A percentile compares a stretch with the other conserved stretches of the same genome.
Conservation (phyloP, 2,888 invertebrate species). For the Zaprionus lineosus region DNA sequence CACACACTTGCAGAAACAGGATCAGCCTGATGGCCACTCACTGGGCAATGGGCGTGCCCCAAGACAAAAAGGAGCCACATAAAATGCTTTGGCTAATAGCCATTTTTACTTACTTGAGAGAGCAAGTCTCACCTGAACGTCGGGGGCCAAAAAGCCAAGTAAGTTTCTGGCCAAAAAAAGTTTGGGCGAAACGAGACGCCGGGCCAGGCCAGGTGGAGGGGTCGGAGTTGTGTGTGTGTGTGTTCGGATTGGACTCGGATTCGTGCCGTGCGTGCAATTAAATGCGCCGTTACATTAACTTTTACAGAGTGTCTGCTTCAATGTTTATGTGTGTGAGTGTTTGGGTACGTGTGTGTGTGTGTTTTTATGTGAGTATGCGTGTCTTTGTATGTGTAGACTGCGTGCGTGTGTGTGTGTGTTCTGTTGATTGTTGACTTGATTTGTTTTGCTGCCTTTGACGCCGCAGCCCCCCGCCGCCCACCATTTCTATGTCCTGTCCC, state of each 20-base stretch:
- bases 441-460: slow-evolving; percentile 73
- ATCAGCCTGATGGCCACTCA: slow-evolving; percentile 1
- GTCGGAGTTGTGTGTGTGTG: too few species aligned
- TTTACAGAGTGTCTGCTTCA: slow-evolving; percentile 73
- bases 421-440: slow-evolving; percentile 80
- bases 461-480: slow-evolving; percentile 29
- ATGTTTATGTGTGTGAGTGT: slow-evolving; percentile 44
- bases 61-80: slow-evolving; percentile 67
- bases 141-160: slow-evolving; percentile 73
- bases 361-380: slow-evolving; percentile 50
- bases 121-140: slow-evolving; percentile 62
- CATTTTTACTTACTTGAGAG: slow-evolving; percentile 75
- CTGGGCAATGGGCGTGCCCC: slow-evolving; percentile 47
- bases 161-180: slow-evolving; percentile 56
- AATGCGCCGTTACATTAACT: slow-evolving; percentile 79
- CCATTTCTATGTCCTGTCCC: slow-evolving; percentile 17
- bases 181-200: slow-evolving; percentile 12
- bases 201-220: neutral
- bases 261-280: slow-evolving; percentile 77
- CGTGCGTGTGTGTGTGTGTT: slow-evolving; percentile 55
- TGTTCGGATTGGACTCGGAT: slow-evolving; percentile 23
- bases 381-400: slow-evolving; percentile 78
- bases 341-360: slow-evolving; percentile 7
- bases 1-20: neutral
- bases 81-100: slow-evolving; percentile 76